A percentile compares a stretch with the other conserved stretches of the same genome.
These are phyloP conservation scores for Glyphotaelius pellucidus DNA, from an alignment of 2,888 invertebrate species.

Conservation along the genomic window DNA sequence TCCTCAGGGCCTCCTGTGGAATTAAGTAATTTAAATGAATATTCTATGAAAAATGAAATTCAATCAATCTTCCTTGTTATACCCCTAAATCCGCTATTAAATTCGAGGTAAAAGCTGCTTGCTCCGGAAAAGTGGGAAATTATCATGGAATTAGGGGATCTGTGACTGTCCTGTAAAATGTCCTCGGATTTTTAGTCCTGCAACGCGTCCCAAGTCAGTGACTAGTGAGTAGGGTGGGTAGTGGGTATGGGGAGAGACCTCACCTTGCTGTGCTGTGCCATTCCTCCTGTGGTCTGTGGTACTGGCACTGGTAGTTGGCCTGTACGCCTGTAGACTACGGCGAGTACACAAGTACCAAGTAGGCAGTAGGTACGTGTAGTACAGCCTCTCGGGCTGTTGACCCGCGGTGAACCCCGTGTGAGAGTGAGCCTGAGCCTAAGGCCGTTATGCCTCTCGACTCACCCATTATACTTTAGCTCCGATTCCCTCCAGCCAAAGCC, in stretches of 20 bases:
- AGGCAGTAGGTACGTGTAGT: background rate
- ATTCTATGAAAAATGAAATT: no score
- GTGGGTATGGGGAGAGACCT: background rate
- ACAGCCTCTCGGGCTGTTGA: conserved; percentile 47
- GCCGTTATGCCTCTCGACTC: conserved; percentile 44
- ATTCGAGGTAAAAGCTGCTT: no score
- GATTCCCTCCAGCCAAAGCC: conserved; percentile 3
- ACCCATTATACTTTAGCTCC: conserved; percentile 15
- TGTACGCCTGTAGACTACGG: background rate
- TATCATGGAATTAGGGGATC: background rate
- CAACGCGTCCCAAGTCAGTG: background rate
- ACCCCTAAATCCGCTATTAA: no score
- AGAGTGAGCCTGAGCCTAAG: background rate
- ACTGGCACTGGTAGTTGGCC: background rate
- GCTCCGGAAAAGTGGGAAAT: no score
- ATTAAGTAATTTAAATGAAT: no score
- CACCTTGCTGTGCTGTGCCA: background rate
- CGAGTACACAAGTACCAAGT: conserved; percentile 13
- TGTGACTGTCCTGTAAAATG: background rate
- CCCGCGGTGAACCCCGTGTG: conserved; percentile 35
- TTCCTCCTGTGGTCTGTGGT: background rate
- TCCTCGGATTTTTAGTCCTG: background rate
- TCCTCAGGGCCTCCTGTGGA: no score
- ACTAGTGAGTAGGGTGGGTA: background rate
- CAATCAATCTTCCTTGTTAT: no score